Conservation (phyloP, 2,113 vertebrate genomes). For the Phaethornis superciliosus region DNA sequence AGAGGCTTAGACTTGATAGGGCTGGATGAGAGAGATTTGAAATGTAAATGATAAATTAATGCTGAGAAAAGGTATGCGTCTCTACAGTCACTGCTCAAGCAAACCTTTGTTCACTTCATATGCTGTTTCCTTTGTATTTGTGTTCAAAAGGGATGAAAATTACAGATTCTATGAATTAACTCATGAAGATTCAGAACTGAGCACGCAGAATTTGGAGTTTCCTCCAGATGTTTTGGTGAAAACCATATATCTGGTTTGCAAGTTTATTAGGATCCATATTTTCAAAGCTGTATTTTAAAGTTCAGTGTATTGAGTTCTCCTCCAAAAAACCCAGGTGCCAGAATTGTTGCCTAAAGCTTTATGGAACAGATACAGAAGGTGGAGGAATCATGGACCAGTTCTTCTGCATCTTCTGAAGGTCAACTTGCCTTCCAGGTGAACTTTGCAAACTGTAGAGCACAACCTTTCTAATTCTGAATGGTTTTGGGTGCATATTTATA, state of each 20-base stretch:
- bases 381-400: not conserved
- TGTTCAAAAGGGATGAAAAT: not conserved
- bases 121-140: not conserved
- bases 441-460: not conserved
- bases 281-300: not conserved
- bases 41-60: not conserved
- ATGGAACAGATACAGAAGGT: not conserved
- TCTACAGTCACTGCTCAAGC: not conserved
- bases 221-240: not conserved
- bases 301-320: not conserved
- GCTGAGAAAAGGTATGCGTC: not conserved
- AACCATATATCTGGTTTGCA: not conserved
- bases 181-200: not conserved
- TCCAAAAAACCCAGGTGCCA: not conserved
- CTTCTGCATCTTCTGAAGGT: conserved; percentile 12
- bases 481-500: not conserved
- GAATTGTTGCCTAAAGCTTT: not conserved
- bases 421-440: not conserved
- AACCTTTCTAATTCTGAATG: not conserved
- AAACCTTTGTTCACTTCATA: not conserved
- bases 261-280: not conserved
- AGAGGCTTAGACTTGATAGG: not conserved
- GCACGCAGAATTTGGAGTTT: not conserved
- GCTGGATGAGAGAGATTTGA: not conserved
- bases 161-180: not conserved